Conservation (phyloP, 2,888 invertebrate species). For the Adelphocoris suturalis region DNA sequence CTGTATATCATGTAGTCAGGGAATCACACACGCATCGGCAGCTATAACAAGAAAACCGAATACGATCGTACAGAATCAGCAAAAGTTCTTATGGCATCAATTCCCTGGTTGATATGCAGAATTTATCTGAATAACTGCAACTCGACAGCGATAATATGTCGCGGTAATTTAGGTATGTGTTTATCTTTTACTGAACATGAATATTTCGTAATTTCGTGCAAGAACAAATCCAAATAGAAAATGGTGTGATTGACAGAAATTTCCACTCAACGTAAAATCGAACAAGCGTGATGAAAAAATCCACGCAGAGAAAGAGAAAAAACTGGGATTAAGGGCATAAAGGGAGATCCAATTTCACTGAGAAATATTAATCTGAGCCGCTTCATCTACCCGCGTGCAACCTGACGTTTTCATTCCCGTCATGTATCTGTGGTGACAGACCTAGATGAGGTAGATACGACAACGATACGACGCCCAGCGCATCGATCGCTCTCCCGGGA, state of each 20-base stretch:
- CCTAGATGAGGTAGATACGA: not conserved
- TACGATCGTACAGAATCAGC: too few species aligned
- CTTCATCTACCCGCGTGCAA: not conserved
- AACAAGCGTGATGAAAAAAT: not conserved
- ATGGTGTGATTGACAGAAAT: not conserved
- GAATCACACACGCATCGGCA: too few species aligned
- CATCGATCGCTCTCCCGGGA: not conserved
- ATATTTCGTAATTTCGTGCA: too few species aligned
- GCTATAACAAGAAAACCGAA: too few species aligned
- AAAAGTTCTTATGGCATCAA: too few species aligned
- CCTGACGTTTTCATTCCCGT: conserved; percentile 26
- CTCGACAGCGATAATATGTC: too few species aligned
- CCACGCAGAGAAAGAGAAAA: not conserved
- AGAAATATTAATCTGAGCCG: conserved; percentile 35
- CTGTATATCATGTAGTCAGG: too few species aligned
- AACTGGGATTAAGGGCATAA: too few species aligned
- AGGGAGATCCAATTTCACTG: conserved; percentile 45
- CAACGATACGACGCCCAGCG: not conserved
- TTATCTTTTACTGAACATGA: too few species aligned
- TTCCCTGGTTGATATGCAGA: too few species aligned
- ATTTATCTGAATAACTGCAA: too few species aligned
- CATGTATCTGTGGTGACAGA: conserved; percentile 18
- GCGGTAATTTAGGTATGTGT: too few species aligned
- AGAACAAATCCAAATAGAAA: not conserved
- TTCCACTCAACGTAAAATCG: not conserved